These are phyloP conservation scores for Palaemon carinicauda DNA, from an alignment of 1,140 invertebrate genomes.

Conservation along the genomic window DNA sequence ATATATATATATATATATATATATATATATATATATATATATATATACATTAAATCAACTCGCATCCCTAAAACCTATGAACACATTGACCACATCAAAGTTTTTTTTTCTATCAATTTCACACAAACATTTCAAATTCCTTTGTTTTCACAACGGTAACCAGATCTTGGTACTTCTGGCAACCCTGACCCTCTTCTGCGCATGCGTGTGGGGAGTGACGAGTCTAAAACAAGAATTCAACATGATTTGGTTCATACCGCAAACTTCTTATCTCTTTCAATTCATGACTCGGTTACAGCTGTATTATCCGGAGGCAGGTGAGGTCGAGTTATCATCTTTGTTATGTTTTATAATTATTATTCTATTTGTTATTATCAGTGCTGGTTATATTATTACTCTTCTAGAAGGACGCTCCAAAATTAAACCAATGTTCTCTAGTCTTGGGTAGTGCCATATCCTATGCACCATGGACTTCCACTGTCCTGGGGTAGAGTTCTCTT, in stretches of 20 bases:
- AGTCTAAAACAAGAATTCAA: conserved; percentile 70
- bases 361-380: not conserved
- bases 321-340: not conserved
- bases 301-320: conserved; percentile 56
- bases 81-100: not conserved
- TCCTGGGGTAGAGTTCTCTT: too few species aligned
- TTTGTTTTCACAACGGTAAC: not conserved
- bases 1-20: not conserved
- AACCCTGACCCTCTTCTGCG: conserved; percentile 62
- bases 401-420: too few species aligned
- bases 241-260: conserved; percentile 69
- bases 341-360: not conserved
- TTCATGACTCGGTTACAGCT: conserved; percentile 40
- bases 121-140: not conserved
- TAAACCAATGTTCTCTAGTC: too few species aligned
- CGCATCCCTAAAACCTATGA: too few species aligned
- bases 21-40: not conserved
- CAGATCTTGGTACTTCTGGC: conserved; percentile 65
- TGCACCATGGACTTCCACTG: too few species aligned
- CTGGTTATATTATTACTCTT: not conserved
- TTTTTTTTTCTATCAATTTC: too few species aligned
- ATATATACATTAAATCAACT: not conserved
- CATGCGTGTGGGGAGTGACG: conserved; percentile 65
- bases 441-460: too few species aligned
- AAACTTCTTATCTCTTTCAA: conserved; percentile 62